These are phyloP conservation scores for Euleptes europaea DNA, from an alignment of 2,113 vertebrate genomes.

Conservation along the genomic window DNA sequence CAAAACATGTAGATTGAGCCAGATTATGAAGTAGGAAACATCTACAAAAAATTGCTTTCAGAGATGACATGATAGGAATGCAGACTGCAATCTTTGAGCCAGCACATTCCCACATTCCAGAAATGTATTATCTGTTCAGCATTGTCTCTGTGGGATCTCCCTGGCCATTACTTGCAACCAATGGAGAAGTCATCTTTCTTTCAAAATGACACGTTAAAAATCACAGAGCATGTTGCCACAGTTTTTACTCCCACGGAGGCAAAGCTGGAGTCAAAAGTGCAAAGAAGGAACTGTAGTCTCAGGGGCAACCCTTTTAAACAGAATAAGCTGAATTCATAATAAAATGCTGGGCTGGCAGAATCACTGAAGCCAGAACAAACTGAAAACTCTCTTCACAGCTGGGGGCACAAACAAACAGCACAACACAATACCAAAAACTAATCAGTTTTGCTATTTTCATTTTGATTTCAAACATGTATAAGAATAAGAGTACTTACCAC, in stretches of 20 bases:
- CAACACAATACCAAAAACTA: neutral
- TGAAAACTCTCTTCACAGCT: neutral
- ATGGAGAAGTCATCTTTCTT: neutral
- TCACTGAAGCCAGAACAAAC: conserved; percentile 6
- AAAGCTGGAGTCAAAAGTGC: neutral
- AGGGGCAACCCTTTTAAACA: conserved; percentile 3
- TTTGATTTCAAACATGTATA: neutral
- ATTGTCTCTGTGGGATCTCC: neutral
- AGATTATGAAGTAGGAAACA: neutral
- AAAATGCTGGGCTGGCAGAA: neutral
- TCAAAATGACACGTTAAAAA: neutral
- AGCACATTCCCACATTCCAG: neutral
- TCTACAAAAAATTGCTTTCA: neutral
- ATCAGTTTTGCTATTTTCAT: neutral
- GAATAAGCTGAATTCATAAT: neutral
- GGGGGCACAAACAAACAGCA: neutral
- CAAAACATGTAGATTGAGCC: neutral
- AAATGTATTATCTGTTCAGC: neutral
- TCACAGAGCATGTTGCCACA: neutral
- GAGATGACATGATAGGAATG: neutral
- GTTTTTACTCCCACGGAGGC: conserved; percentile 5
- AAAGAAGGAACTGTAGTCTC: neutral
- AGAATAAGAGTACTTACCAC: neutral
- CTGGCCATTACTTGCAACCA: neutral
- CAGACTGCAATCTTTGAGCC: rapidly evolving